Evolutionary conservation across 2,797 vertebrate species (phyloP).

Genomic region (Erithacus rubecula): DNA sequence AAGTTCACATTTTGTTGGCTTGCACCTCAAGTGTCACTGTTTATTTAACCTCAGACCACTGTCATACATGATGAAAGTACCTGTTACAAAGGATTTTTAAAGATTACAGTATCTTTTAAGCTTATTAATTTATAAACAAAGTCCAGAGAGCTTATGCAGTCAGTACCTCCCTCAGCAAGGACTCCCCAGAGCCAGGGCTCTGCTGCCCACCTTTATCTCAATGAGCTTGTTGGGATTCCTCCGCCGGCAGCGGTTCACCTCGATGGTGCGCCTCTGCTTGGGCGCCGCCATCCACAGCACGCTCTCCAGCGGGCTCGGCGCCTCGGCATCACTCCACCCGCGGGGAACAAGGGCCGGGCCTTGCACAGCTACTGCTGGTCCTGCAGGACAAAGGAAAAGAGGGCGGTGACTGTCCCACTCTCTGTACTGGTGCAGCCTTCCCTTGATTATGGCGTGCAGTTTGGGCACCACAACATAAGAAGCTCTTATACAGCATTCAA

Average conservation of each 20-base stretch:
- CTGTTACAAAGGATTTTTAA: not conserved
- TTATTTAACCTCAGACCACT: not conserved
- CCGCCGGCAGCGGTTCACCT: slow-evolving; percentile 90
- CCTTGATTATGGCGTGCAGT: not conserved
- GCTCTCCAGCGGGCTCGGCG: slow-evolving; percentile 72
- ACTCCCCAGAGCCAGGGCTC: not conserved
- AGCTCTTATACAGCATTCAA: not conserved
- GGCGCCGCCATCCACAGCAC: slow-evolving; percentile 95
- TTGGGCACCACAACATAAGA: not conserved
- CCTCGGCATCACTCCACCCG: not conserved
- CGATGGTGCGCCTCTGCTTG: slow-evolving; percentile 91
- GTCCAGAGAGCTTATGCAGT: not conserved
- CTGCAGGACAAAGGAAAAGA: slow-evolving; percentile 47
- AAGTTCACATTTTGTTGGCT: not conserved
- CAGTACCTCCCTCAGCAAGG: not conserved
- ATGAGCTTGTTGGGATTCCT: slow-evolving; percentile 82
- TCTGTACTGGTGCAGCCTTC: not conserved
- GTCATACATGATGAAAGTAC: rapidly evolving
- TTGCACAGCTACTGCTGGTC: slow-evolving; percentile 80
- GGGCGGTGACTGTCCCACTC: rapidly evolving
- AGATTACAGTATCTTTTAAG: not conserved
- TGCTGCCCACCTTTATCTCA: slow-evolving; percentile 81
- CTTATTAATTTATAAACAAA: not conserved
- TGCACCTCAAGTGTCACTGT: not conserved
- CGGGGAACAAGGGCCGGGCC: slow-evolving; percentile 70